phyloP scores from a whole-genome alignment of 2,888 invertebrate species.

The Cylloceria caligata region DNA sequence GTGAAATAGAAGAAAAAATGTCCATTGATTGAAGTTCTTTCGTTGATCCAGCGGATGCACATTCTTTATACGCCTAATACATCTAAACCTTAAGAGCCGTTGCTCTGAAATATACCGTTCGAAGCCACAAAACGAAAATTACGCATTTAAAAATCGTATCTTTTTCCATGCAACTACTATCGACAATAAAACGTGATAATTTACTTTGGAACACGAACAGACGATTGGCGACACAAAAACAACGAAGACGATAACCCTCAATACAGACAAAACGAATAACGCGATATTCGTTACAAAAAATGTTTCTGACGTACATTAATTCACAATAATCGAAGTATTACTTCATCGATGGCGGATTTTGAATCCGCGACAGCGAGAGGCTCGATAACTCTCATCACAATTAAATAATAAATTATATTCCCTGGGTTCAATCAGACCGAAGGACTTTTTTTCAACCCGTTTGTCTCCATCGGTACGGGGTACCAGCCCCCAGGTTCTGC shows the following conservation, averaged over 20 bases:
- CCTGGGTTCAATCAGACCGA: constrained; percentile 1
- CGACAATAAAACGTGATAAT: constrained; percentile 18
- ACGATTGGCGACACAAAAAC: constrained; percentile 35
- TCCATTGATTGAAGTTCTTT: neutral
- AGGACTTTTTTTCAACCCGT: constrained; percentile 12
- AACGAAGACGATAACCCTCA: constrained; percentile 16
- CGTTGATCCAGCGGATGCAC: constrained; percentile 48
- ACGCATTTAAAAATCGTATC: neutral
- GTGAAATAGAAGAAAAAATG: constrained; percentile 49
- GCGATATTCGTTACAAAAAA: constrained; percentile 10
- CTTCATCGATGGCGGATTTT: neutral
- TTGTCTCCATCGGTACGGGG: neutral
- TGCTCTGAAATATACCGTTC: constrained; percentile 12
- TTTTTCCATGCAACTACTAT: neutral
- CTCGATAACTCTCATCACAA: neutral
- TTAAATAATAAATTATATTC: constrained; percentile 19
- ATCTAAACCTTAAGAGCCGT: constrained; percentile 5
- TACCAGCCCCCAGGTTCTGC: constrained; percentile 2
- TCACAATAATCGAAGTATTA: no score
- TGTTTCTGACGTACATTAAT: neutral
- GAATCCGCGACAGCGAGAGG: neutral
- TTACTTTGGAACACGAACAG: constrained; percentile 32
- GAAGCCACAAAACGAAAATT: constrained; percentile 11
- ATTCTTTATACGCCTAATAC: constrained; percentile 33
- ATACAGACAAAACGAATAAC: neutral